Evolutionary conservation across 1,140 invertebrate genomes (phyloP), one percentile per base, ranked within the genome.

Genomic region (Vanessa tameamea): DNA sequence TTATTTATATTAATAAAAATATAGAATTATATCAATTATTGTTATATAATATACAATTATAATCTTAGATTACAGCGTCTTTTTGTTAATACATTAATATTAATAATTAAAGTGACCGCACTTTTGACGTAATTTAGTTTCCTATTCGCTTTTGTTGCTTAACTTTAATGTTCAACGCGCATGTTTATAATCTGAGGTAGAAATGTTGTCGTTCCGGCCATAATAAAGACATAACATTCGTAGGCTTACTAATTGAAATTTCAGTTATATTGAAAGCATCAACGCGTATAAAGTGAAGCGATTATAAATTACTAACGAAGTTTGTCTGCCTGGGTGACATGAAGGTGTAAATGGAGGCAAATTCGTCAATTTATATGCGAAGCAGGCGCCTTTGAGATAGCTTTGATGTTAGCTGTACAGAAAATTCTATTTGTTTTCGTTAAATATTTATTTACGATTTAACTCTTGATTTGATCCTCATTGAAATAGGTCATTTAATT

Each of bases 301-400:
- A 90, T 90, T 87, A 89, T 86, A 89, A 87, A 91, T 87, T 86
- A 87, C 85, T 86, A 87, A 89, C 87, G 78, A 87, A 83, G 79
- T 86, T 77, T 82, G 78, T 78, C 76, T 82, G 75, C 81, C 75
- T 87, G 84, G 82, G 82, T 85, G 85, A 78, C 80, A 84, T 80
- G 82, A 85, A 89, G 85, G 88, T 89, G 89, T 89, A 89, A 91
- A 90, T 90, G 87, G 87, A 88, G 81, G 87, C 85, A 91, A 92
- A 92, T 92, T 90, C 83, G 85, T 90, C 90, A 91, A 92, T 92
- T 90, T 91, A 91, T 91, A 92, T 92, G 90, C 90, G 88, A 86
- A 89, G 85, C 90, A 88, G 85, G 73, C 78, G 83, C 87, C 87
- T 91, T 89, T 89, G 88, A 88, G 84, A 85, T 82, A 84, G 83